Evolutionary conservation across 1,140 invertebrate species (phyloP).

Genomic region (Drosophila lowei): DNA sequence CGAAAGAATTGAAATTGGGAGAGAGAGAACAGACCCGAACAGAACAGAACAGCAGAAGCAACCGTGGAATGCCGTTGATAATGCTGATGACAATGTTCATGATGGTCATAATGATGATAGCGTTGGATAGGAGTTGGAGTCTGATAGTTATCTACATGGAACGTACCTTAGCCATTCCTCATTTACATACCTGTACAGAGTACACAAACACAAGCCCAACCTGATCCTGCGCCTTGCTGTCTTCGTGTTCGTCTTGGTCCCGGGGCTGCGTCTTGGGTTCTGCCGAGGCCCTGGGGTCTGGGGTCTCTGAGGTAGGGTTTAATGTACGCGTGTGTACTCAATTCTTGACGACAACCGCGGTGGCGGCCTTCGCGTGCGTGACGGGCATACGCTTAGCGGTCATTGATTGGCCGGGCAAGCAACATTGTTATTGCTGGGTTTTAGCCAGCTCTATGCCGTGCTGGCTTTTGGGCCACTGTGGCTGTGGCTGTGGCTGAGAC

Average conservation of each 20-base stretch:
- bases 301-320: slow-evolving; percentile 49
- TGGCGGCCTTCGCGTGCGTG: slow-evolving; percentile 76
- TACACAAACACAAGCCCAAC: slow-evolving; percentile 13
- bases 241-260: slow-evolving; percentile 15
- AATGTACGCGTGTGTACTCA: slow-evolving; percentile 69
- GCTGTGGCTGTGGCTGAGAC: not conserved
- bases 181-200: slow-evolving; percentile 64
- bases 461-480: slow-evolving; percentile 5
- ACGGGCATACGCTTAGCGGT: slow-evolving; percentile 76
- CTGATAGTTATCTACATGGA: slow-evolving; percentile 60
- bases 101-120: slow-evolving; percentile 62
- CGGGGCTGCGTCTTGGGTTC: not conserved
- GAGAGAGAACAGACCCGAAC: slow-evolving; percentile 33
- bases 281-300: slow-evolving; percentile 9
- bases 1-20: slow-evolving; percentile 59
- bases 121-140: slow-evolving; percentile 7
- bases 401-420: slow-evolving; percentile 68
- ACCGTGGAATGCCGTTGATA: slow-evolving; percentile 70
- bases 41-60: slow-evolving; percentile 43
- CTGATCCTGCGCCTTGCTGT: slow-evolving; percentile 38
- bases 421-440: slow-evolving; percentile 36
- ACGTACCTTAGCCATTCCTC: slow-evolving; percentile 33
- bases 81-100: slow-evolving; percentile 54
- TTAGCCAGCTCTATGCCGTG: slow-evolving; percentile 55
- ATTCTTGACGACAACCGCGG: slow-evolving; percentile 45